A percentile compares a stretch with the other conserved stretches of the same genome.
phyloP scores from a whole-genome alignment of 1,140 invertebrate species.

The Penaeus vannamei region DNA sequence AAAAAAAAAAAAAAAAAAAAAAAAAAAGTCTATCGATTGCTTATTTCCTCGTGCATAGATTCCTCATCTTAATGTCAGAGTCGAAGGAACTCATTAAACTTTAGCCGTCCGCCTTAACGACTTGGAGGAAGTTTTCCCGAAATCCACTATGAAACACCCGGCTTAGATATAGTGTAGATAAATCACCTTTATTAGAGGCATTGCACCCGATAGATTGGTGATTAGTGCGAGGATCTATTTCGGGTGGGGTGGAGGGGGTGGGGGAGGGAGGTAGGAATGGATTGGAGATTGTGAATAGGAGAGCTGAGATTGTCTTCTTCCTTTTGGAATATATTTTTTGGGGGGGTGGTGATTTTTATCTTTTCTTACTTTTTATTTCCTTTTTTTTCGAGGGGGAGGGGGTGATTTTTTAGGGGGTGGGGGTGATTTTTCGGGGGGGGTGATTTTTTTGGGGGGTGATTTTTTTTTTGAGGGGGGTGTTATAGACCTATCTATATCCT shows the following conservation, averaged over 20 bases:
- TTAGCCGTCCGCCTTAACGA: constrained; percentile 61
- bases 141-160: constrained; percentile 52
- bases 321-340: constrained; percentile 12
- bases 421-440: too few relatives aligned
- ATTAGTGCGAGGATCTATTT: constrained; percentile 47
- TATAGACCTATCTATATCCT: too few relatives aligned
- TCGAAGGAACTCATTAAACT: constrained; percentile 62
- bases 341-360: background rate
- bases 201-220: constrained; percentile 53
- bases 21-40: background rate
- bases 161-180: constrained; percentile 48
- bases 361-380: too few relatives aligned
- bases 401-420: too few relatives aligned
- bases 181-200: constrained; percentile 59
- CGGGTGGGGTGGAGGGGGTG: background rate
- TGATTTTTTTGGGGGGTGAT: too few relatives aligned
- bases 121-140: constrained; percentile 54
- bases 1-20: too few relatives aligned
- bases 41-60: constrained; percentile 45
- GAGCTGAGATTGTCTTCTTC: background rate
- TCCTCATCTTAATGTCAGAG: constrained; percentile 56
- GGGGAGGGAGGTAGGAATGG: background rate
- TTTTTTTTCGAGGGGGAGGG: too few relatives aligned
- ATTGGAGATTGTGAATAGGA: background rate
- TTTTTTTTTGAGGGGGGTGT: too few relatives aligned